phyloP scores from a whole-genome alignment of 2,888 invertebrate species.

The Dichetophora obliterata region DNA sequence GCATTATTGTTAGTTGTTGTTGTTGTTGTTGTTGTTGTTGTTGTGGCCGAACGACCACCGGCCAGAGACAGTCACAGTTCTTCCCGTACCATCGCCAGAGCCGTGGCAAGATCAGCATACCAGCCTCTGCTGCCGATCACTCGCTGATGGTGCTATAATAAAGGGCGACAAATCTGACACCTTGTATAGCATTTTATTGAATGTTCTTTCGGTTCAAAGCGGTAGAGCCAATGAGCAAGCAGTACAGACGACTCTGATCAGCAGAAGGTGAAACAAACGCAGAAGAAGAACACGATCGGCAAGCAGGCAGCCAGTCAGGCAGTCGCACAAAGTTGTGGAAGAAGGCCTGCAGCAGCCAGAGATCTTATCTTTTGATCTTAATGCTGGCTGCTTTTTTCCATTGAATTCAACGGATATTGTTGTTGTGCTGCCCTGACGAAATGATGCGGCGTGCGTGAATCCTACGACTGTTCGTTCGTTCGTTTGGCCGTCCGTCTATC shows the following conservation, averaged over 20 bases:
- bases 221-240: not conserved
- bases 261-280: not conserved
- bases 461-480: not conserved
- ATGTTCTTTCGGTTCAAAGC: conserved; percentile 36
- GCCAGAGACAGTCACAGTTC: not conserved
- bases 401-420: conserved; percentile 55
- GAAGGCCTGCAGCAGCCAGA: not conserved
- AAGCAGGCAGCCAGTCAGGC: not conserved
- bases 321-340: not conserved
- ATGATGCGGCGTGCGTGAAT: no score
- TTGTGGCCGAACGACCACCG: not conserved
- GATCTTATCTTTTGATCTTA: conserved; percentile 68
- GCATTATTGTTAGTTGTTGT: not conserved
- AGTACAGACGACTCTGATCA: not conserved
- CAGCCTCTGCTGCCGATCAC: conserved; percentile 6
- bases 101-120: not conserved
- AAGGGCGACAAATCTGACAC: conserved; percentile 70
- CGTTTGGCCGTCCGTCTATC: not conserved
- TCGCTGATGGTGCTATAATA: conserved; percentile 58
- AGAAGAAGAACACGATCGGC: not conserved
- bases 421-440: no score
- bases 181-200: conserved; percentile 68
- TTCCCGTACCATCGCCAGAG: not conserved
- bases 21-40: conserved; percentile 10
- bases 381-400: conserved; percentile 55